Evolutionary conservation across 1,140 invertebrate genomes (phyloP), one percentile per base, ranked within the genome.

Genomic region (Heliconius hermathena): DNA sequence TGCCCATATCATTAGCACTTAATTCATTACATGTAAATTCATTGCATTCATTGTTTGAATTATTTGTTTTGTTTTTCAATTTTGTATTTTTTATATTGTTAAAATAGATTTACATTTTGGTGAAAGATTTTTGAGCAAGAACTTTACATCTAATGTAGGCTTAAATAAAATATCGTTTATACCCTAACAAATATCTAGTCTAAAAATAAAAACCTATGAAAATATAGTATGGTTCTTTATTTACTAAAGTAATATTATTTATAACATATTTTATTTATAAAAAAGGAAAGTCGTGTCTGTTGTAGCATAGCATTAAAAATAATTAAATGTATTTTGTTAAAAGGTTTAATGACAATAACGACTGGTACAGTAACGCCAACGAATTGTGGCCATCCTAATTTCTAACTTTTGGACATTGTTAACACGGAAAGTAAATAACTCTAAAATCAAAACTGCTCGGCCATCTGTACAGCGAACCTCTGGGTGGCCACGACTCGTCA

Each of bases 21-120:
- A 26, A 29, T 66, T 66, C 60, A 66, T 66, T 26, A 26, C 60
- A 66, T 29, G 60, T 66, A 29, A 66, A 29, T 29, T 66, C 26
- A 66, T 66, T 66, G n/a, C 13, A 66, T 60, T 60, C 8, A 3
- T 60, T 60, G 54, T 60, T 60, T 60, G 54, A 8, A 26, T 66
- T 13, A 66, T 66, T 66, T 66, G 26, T 66, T 66, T 66, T 66
- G 60, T 66, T 66, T 66, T 66, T 11, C 2, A 22, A 60, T 60
- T 60, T 60, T 26, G 13, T 26, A 66, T 29, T 66, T 13, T 66
- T 16, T 66, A 66, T 29, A 16, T 66, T 66, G 60, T 66, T 66
- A 66, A 5, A 66, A 66, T 11, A 9, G 3, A 29, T 66, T 66
- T 29, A 52, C 9, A 16, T 66, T 66, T 29, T 66, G 29, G 54